phyloP scores from a whole-genome alignment of 2,888 invertebrate species.

The Anodontia alba region DNA sequence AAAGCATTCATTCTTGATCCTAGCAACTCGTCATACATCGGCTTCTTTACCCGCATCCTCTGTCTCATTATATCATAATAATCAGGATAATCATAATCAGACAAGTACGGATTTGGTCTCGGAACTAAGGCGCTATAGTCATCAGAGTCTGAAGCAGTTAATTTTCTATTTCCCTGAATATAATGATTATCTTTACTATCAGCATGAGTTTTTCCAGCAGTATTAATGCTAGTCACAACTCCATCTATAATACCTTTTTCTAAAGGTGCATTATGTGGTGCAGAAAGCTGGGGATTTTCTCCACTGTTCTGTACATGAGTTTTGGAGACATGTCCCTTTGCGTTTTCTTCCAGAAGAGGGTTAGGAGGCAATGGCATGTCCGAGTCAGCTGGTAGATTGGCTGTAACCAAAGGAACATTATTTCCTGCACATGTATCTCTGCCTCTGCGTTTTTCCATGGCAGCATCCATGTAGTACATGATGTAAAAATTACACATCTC shows the following conservation, averaged over 20 bases:
- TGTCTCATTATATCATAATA: conserved; percentile 59
- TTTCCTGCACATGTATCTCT: conserved; percentile 70
- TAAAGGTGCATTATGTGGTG: background rate
- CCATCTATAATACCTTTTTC: background rate
- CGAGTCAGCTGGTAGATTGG: conserved; percentile 83
- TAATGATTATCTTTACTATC: conserved; percentile 4
- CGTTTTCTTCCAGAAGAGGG: conserved; percentile 81
- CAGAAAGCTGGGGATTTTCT: conserved; percentile 29
- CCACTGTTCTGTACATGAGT: conserved; percentile 30
- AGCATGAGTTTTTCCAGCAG: background rate
- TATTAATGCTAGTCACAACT: background rate
- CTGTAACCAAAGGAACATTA: conserved; percentile 69
- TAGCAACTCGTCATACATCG: conserved; percentile 39
- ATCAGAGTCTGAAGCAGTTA: background rate
- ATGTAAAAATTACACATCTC: conserved; percentile 86
- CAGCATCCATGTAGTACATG: conserved; percentile 83
- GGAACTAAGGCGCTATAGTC: background rate
- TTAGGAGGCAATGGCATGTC: conserved; percentile 86
- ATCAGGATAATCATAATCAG: conserved; percentile 47
- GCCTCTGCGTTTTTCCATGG: conserved; percentile 51
- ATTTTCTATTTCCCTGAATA: background rate
- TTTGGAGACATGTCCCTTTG: conserved; percentile 67
- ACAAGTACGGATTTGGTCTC: background rate
- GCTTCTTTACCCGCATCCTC: conserved; percentile 47
- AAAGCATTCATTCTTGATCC: conserved; percentile 21